Conservation (phyloP, 2,888 invertebrate species). For the Neocrepidodera transversa region DNA sequence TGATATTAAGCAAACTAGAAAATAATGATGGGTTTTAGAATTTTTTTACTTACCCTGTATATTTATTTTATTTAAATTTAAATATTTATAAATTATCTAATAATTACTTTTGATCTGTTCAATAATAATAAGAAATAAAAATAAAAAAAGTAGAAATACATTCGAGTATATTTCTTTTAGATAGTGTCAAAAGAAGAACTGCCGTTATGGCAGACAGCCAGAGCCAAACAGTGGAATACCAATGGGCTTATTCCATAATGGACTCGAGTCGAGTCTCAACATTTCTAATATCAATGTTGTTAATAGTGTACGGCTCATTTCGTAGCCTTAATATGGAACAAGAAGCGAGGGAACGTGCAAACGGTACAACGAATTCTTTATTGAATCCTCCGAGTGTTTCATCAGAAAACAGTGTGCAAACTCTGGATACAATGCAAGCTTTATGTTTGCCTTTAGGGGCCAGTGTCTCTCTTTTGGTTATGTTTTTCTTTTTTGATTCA, state of each 20-base stretch:
- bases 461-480: slow-evolving; percentile 92
- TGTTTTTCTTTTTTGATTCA: slow-evolving; percentile 99
- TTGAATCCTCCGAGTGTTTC: slow-evolving; percentile 54
- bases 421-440: slow-evolving; percentile 96
- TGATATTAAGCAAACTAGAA: no score
- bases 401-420: slow-evolving; percentile 72
- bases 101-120: no score
- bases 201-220: slow-evolving; percentile 49
- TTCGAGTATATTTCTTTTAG: no score
- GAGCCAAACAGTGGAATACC: slow-evolving; percentile 65
- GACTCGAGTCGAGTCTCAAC: slow-evolving; percentile 97
- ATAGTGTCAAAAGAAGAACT: slow-evolving; percentile 37
- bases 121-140: no score
- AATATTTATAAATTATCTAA: no score
- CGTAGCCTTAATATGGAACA: slow-evolving; percentile 96
- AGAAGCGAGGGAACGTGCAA: slow-evolving; percentile 79
- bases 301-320: slow-evolving; percentile 97
- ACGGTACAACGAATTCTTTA: slow-evolving; percentile 60
- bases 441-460: slow-evolving; percentile 95
- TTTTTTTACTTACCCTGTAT: no score
- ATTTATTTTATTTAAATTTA: no score
- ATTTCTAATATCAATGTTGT: slow-evolving; percentile 94
- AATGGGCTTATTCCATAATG: slow-evolving; percentile 95
- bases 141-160: no score
- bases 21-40: no score